Evolutionary conservation across 2,113 vertebrate genomes (phyloP).

Genomic region (Serilophus lunatus): DNA sequence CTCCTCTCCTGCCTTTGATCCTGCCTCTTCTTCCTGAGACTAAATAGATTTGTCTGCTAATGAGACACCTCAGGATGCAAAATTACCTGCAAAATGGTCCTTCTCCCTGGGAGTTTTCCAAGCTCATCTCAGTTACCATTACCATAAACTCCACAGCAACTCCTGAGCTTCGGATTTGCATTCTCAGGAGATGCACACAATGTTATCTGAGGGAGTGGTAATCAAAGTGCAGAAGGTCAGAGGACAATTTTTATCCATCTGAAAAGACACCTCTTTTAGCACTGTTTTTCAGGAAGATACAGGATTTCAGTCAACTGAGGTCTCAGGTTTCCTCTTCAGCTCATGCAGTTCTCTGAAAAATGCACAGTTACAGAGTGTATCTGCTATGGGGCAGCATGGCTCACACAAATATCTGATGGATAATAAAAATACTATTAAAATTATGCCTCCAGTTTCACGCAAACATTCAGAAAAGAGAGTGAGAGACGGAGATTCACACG

Average conservation of each 20-base stretch:
- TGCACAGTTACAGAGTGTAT: fast-evolving
- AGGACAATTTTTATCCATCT: background rate
- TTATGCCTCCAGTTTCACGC: background rate
- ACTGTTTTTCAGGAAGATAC: background rate
- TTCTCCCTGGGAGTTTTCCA: background rate
- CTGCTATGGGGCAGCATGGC: background rate
- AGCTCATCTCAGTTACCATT: background rate
- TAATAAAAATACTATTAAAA: background rate
- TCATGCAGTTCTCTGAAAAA: background rate
- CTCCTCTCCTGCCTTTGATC: slow-evolving; percentile 16
- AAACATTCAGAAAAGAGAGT: background rate
- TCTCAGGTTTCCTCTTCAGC: background rate
- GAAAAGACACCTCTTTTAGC: background rate
- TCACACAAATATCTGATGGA: background rate
- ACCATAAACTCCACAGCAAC: background rate
- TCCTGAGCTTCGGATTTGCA: background rate
- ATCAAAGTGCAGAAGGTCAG: background rate
- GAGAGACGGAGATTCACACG: background rate
- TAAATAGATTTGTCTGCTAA: background rate
- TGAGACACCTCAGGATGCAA: background rate
- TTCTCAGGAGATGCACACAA: background rate
- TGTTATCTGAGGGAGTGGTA: background rate
- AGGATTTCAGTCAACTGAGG: background rate
- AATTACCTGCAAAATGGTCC: background rate
- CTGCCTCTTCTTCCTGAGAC: background rate